Conservation (phyloP, 2,113 vertebrate species). For the Toxotes chatareus region DNA sequence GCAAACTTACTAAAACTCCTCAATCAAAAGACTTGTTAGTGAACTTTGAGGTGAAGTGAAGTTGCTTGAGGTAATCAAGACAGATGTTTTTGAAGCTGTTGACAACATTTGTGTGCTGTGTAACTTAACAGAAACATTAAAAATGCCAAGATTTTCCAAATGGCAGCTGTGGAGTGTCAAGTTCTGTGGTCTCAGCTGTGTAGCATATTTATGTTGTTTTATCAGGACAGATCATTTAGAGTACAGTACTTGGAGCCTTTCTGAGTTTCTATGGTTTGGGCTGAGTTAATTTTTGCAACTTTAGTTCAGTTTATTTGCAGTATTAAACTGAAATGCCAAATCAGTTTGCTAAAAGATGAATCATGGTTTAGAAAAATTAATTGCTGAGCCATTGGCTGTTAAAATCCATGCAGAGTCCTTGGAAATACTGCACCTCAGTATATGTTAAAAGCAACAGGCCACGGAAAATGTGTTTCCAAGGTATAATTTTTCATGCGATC, state of each 20-base stretch:
- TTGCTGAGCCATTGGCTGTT: slow-evolving; percentile 40
- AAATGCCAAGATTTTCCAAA: slow-evolving; percentile 78
- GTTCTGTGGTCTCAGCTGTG: slow-evolving; percentile 83
- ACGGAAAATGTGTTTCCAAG: slow-evolving; percentile 41
- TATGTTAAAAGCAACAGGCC: slow-evolving; percentile 18
- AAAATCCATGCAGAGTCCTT: slow-evolving; percentile 14
- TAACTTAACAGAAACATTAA: slow-evolving; percentile 67
- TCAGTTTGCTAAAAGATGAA: slow-evolving; percentile 37
- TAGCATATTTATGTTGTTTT: slow-evolving; percentile 76
- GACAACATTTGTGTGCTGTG: slow-evolving; percentile 59
- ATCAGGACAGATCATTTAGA: slow-evolving; percentile 74
- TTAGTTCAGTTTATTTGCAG: slow-evolving; percentile 51
- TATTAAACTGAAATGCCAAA: slow-evolving; percentile 45
- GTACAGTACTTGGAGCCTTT: slow-evolving; percentile 52
- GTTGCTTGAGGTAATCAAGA: slow-evolving; percentile 38
- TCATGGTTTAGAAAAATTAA: slow-evolving; percentile 34
- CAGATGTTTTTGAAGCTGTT: slow-evolving; percentile 50
- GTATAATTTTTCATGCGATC: slow-evolving; percentile 15
- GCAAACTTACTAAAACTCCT: neutral
- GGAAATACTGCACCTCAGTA: slow-evolving; percentile 19
- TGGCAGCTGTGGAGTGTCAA: slow-evolving; percentile 74
- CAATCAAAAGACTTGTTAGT: neutral
- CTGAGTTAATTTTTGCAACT: slow-evolving; percentile 44
- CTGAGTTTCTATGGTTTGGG: slow-evolving; percentile 59
- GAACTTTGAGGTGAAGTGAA: neutral